Evolutionary conservation across 2,113 vertebrate species (phyloP), one percentile per base, ranked within the genome.

Genomic region (Danionella cerebrum): DNA sequence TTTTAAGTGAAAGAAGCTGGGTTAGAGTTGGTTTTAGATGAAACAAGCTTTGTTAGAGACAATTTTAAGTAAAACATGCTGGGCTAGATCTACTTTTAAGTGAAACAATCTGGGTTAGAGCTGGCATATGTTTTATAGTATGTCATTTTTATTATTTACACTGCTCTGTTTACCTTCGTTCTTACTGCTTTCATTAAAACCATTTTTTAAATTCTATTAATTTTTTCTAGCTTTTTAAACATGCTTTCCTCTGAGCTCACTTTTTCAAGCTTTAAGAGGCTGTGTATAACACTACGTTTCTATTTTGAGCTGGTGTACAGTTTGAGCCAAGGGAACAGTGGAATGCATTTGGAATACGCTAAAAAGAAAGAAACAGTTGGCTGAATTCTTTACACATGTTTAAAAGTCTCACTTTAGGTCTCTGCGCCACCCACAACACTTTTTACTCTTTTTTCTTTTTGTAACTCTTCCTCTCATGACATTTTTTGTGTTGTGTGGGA

Each of bases 221-320:
- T n/a, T n/a, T 3, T 25, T 10, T 51, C 33, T 9, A 29, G 41
- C 8, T 10, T 38, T 62, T 22, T 38, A 41, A 58, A 45, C 55
- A 67, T 72, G 53, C 31, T 65, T 54, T 73, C 35, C 24, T 54
- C 38, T 64, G 42, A 58, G 38, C 22, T 16, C 54, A 53, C 54
- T n/a, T 42, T 55, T 21, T 54, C 52, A 55, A 47, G 25, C 18
- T 31, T 68, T 74, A 53, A 45, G 69, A 70, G 31, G 18, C 65
- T 51, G 18, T 58, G 47, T 74, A 59, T 53, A 44, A 51, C 42
- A 55, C 53, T 70, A 52, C 51, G 47, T 33, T 36, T 44, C 22
- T 74, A 74, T 63, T 70, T 70, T 33, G 52, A 45, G 54, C 39
- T 60, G 47, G 47, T 48, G 31, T 53, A 12, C 16, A 59, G 38